Conservation (phyloP, 2,113 vertebrate species). For the Melanotaenia duboulayi region DNA sequence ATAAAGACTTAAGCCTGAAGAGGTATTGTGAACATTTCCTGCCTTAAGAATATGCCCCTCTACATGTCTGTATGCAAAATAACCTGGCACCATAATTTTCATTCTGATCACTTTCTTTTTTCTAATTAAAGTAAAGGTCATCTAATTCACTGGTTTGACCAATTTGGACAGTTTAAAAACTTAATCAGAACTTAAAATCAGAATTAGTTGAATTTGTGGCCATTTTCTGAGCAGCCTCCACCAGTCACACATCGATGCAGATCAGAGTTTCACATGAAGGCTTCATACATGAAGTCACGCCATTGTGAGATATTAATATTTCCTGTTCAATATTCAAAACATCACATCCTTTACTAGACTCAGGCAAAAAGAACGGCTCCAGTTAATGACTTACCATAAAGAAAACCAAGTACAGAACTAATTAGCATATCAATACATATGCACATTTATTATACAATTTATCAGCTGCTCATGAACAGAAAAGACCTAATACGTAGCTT, state of each 20-base stretch:
- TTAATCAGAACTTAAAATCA: no score
- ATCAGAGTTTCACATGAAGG: background rate
- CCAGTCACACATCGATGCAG: background rate
- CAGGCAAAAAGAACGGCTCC: background rate
- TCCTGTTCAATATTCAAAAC: background rate
- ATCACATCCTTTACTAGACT: background rate
- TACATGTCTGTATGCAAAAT: background rate
- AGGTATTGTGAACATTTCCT: constrained; percentile 2
- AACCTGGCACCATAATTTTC: background rate
- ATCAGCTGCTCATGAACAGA: background rate
- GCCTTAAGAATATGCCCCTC: background rate
- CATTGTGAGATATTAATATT: background rate
- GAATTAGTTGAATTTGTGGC: background rate
- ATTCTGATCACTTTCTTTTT: background rate
- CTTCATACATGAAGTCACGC: background rate
- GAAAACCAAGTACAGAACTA: background rate
- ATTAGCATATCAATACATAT: background rate
- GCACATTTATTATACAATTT: background rate
- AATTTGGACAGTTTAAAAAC: background rate
- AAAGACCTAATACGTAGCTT: no score
- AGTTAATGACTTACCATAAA: background rate
- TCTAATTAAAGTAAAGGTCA: background rate
- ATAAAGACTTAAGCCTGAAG: constrained; percentile 22
- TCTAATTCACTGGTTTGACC: background rate
- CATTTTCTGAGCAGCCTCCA: background rate